Conservation (phyloP, 2,888 invertebrate species). For the Chrysotoxum bicinctum region DNA sequence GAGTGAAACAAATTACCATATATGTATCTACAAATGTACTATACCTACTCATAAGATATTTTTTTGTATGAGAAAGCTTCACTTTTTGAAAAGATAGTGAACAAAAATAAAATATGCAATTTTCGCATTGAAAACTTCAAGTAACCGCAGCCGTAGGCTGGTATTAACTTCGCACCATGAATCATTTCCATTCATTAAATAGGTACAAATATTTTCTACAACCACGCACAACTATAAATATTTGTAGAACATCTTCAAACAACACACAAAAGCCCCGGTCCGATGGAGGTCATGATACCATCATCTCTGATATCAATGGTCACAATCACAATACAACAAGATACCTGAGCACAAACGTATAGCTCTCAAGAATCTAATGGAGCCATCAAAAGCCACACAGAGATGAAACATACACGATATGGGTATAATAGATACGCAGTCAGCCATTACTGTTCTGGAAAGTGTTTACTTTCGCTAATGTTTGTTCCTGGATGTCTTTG, state of each 20-base stretch:
- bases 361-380: constrained; percentile 28
- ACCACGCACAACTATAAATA: constrained; percentile 42
- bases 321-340: constrained; percentile 22
- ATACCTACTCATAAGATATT: too few species aligned
- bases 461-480: constrained; percentile 66
- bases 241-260: constrained; percentile 48
- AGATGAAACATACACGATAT: background rate
- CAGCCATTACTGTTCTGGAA: constrained; percentile 27
- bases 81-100: background rate
- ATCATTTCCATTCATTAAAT: constrained; percentile 33
- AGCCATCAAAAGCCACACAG: constrained; percentile 30
- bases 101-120: constrained; percentile 8
- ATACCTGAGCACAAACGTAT: background rate
- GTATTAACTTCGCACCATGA: constrained; percentile 15
- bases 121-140: constrained; percentile 6
- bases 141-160: background rate
- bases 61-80: background rate
- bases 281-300: constrained; percentile 59
- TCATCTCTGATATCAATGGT: constrained; percentile 27
- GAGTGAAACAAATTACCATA: background rate
- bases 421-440: constrained; percentile 14
- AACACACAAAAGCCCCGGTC: constrained; percentile 10
- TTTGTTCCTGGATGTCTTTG: constrained; percentile 46
- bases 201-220: constrained; percentile 33
- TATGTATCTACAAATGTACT: too few species aligned